Evolutionary conservation across 2,888 invertebrate genomes (phyloP).

Genomic region (Epinotia nisella): DNA sequence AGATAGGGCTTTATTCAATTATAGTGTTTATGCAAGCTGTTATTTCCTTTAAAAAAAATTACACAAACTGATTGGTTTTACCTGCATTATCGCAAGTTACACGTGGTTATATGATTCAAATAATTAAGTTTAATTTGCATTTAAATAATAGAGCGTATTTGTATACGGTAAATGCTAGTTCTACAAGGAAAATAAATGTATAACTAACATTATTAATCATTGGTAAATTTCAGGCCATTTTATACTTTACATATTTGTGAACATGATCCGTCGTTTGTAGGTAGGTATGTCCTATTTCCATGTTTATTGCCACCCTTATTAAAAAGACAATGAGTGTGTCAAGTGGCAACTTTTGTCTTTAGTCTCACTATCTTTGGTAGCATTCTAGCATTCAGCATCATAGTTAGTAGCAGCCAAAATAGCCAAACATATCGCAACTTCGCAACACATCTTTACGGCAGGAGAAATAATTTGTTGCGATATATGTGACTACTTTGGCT

Average conservation of each 20-base stretch:
- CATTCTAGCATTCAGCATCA: no score
- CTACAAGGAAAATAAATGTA: not conserved
- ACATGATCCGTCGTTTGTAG: not conserved
- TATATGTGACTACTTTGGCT: no score
- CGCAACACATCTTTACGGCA: no score
- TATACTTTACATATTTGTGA: not conserved
- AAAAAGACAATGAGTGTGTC: not conserved
- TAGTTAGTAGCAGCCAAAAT: no score
- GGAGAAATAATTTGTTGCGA: no score
- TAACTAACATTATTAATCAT: not conserved
- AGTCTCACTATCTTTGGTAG: no score
- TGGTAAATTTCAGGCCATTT: not conserved
- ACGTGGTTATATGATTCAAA: no score
- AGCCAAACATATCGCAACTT: no score
- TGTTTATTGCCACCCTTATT: no score
- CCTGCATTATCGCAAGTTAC: not conserved
- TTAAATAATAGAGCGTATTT: not conserved
- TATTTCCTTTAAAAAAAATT: not conserved
- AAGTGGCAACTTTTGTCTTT: not conserved
- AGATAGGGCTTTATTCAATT: constrained; percentile 25
- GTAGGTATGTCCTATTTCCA: no score
- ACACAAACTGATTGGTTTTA: not conserved
- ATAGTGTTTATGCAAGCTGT: not conserved
- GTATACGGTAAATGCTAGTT: not conserved
- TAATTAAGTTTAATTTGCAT: not conserved